phyloP scores from a whole-genome alignment of 1,140 invertebrate genomes.

The Gryllus bimaculatus region DNA sequence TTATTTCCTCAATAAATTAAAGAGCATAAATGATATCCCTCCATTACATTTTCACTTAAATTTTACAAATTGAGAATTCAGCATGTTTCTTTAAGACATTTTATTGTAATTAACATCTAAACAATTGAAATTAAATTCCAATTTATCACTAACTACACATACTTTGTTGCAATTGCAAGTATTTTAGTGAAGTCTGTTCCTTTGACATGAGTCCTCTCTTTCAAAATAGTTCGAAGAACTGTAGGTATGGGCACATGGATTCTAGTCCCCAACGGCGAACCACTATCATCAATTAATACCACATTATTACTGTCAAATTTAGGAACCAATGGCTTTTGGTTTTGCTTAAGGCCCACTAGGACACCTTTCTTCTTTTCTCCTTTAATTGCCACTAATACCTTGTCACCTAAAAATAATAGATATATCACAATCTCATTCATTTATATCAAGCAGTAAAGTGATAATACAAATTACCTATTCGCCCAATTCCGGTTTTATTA shows the following conservation, averaged over 20 bases:
- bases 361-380: slow-evolving; percentile 95
- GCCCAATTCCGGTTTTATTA: slow-evolving; percentile 60
- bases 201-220: slow-evolving; percentile 71
- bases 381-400: slow-evolving; percentile 89
- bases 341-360: slow-evolving; percentile 84
- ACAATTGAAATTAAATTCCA: too few relatives aligned
- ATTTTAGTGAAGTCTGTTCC: slow-evolving; percentile 92
- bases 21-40: too few relatives aligned
- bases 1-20: too few relatives aligned
- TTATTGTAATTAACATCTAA: too few relatives aligned
- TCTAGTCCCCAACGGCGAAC: slow-evolving; percentile 83
- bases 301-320: slow-evolving; percentile 95
- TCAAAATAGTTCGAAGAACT: slow-evolving; percentile 75
- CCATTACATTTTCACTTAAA: too few relatives aligned
- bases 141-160: slow-evolving; percentile 53
- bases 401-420: slow-evolving; percentile 52
- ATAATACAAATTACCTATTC: slow-evolving; percentile 42
- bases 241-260: slow-evolving; percentile 93
- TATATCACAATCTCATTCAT: not conserved
- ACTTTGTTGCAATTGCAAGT: slow-evolving; percentile 83
- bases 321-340: slow-evolving; percentile 72
- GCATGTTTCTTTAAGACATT: too few relatives aligned
- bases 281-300: slow-evolving; percentile 91
- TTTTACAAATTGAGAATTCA: too few relatives aligned
- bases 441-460: not conserved